Conservation (phyloP, 53 echinoderm and acorn worm genomes). For the Echinometra lucunter region DNA sequence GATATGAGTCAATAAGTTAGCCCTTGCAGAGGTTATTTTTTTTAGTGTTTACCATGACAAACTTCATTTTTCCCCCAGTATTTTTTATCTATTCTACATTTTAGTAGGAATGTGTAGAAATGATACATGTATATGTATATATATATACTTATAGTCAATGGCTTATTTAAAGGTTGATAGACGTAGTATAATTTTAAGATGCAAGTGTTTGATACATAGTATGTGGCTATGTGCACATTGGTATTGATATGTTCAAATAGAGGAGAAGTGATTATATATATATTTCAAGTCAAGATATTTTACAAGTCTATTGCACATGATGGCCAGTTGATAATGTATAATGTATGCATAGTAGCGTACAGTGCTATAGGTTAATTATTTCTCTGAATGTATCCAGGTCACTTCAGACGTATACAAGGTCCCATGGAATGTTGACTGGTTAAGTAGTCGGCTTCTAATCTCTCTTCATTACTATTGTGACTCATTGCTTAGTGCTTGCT, state of each 20-base stretch:
- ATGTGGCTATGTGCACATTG: background rate
- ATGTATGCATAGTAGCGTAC: background rate
- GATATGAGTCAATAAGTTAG: background rate
- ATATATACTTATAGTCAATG: background rate
- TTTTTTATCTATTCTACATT: no score
- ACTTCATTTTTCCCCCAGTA: no score
- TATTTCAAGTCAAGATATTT: background rate
- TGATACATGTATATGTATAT: background rate
- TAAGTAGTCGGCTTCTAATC: constrained; percentile 42
- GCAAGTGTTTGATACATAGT: background rate
- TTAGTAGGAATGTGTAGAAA: no score
- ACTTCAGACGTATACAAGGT: background rate
- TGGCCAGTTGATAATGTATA: background rate
- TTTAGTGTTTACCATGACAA: background rate
- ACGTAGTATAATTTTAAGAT: background rate
- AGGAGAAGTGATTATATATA: background rate
- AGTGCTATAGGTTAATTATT: constrained; percentile 13
- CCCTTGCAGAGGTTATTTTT: background rate
- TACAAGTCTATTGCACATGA: background rate
- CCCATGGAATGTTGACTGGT: constrained; percentile 29
- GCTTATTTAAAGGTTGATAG: background rate
- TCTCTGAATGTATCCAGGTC: constrained; percentile 51
- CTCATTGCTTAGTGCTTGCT: background rate
- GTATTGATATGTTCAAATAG: background rate
- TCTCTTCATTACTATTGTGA: constrained; percentile 41